These are phyloP conservation scores for Phycodurus eques DNA, from an alignment of 2,113 vertebrate species.

Conservation along the genomic window DNA sequence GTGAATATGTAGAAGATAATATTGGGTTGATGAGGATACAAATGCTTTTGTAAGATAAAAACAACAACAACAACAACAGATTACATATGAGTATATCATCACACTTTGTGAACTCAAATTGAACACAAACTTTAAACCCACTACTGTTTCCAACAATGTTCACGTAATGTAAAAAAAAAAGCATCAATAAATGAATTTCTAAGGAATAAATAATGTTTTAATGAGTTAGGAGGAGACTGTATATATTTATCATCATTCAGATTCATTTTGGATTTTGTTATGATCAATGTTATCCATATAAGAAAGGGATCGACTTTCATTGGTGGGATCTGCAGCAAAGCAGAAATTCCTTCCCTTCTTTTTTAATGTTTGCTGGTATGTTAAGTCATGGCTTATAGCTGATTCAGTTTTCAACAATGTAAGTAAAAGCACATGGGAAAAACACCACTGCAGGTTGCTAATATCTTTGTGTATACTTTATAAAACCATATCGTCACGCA, in stretches of 20 bases:
- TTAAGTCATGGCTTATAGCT: neutral
- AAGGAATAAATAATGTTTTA: neutral
- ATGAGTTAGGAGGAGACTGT: neutral
- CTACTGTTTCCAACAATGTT: constrained; percentile 1
- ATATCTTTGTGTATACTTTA: constrained; percentile 17
- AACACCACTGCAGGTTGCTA: neutral
- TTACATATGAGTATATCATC: constrained; percentile 30
- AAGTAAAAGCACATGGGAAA: constrained; percentile 40
- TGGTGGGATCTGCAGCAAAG: neutral
- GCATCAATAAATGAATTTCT: neutral
- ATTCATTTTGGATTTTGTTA: neutral
- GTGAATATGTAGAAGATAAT: constrained; percentile 46
- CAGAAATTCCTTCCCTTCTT: neutral
- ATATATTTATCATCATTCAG: neutral
- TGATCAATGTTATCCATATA: neutral
- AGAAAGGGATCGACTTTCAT: neutral
- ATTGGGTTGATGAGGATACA: constrained; percentile 41
- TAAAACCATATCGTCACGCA: constrained; percentile 33
- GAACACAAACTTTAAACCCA: constrained; percentile 26
- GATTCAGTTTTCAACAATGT: neutral
- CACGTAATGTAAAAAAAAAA: neutral
- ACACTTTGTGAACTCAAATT: constrained; percentile 31
- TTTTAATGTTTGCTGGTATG: neutral
- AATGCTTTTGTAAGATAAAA: constrained; percentile 30
- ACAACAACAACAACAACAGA: constrained; percentile 38